phyloP scores from a whole-genome alignment of 2,113 vertebrate genomes.

The Forbesichthys papilliferus region DNA sequence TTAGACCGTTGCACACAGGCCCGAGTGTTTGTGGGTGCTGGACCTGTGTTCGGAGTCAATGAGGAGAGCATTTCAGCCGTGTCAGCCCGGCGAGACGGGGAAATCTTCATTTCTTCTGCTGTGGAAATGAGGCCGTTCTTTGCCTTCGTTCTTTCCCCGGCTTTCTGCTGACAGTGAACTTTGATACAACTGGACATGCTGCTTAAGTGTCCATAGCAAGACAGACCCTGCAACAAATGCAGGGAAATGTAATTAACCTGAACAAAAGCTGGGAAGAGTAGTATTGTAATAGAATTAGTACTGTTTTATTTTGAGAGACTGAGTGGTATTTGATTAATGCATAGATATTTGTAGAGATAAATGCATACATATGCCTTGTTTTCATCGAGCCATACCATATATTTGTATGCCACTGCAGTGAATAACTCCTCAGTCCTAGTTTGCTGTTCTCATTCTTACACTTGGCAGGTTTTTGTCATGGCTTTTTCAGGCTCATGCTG shows the following conservation, averaged over 20 bases:
- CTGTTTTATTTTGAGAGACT: no score
- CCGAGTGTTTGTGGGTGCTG: conserved; percentile 74
- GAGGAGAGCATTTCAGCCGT: conserved; percentile 72
- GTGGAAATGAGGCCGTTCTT: conserved; percentile 47
- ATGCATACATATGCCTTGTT: no score
- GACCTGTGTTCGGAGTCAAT: conserved; percentile 83
- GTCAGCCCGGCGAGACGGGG: conserved; percentile 78
- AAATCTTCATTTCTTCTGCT: conserved; percentile 88
- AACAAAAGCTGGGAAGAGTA: not conserved
- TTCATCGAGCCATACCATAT: no score
- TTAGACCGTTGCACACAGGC: conserved; percentile 78
- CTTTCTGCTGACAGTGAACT: conserved; percentile 20
- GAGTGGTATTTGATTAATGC: no score
- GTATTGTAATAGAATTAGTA: not conserved
- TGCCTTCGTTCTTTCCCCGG: conserved; percentile 26
- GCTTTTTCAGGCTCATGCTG: conserved; percentile 41
- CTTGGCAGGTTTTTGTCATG: conserved; percentile 68
- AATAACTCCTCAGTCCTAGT: not conserved
- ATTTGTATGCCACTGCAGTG: not conserved
- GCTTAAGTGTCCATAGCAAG: conserved; percentile 15
- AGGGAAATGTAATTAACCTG: conserved; percentile 12
- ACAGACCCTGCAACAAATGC: not conserved
- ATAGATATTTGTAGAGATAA: no score
- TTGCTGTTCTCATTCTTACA: conserved; percentile 50
- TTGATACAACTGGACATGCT: conserved; percentile 34